Base-by-base conservation (phyloP, 2,888 invertebrate species). In the Seira sanloemensis region DNA sequence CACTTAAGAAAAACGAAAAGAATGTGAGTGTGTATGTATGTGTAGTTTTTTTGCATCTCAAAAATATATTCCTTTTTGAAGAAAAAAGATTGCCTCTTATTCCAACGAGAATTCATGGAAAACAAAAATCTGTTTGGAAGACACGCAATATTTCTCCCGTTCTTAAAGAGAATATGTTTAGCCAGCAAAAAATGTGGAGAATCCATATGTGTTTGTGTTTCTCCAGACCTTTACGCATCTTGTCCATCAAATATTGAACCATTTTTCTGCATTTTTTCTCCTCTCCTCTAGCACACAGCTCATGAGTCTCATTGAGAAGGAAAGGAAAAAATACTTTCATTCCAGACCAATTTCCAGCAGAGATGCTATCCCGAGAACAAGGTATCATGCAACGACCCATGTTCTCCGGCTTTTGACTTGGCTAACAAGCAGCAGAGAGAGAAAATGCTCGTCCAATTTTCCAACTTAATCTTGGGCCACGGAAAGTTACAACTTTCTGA, bases 371-470 rank as follows among this genome's bases (percentile, higher is more conserved):
- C 37, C 37, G 4, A 12, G 37, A 37, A 37, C 37, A 12, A 37
- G 72, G 24, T 71, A 82, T 82, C 82, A 82, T 65, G 81, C 75
- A n/a, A n/a, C n/a, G n/a, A n/a, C n/a, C n/a, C n/a, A n/a, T n/a
- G n/a, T n/a, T n/a, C n/a, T n/a, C n/a, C 76, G 82, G 72, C 76
- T 82, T 76, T 76, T 76, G 71, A 71, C 76, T 76, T 76, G 71
- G 72, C 82, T 82, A 76, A 82, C 71, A 78, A 78, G 77, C 73
- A 62, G 74, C 74, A 37, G 58, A 27, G 46, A 75, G 66, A 12
- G 69, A 68, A 75, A 26, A 27, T n/a, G 16, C 23, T 21, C 1
- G 24, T 12, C 37, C 37, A 37, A 46, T 19, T 71, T 71, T 71
- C 23, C 69, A 37, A 37, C 37, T 37, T 37, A 37, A 37, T 37